Evolutionary conservation across 1,140 invertebrate species (phyloP).

Genomic region (Pectinophora gossypiella): DNA sequence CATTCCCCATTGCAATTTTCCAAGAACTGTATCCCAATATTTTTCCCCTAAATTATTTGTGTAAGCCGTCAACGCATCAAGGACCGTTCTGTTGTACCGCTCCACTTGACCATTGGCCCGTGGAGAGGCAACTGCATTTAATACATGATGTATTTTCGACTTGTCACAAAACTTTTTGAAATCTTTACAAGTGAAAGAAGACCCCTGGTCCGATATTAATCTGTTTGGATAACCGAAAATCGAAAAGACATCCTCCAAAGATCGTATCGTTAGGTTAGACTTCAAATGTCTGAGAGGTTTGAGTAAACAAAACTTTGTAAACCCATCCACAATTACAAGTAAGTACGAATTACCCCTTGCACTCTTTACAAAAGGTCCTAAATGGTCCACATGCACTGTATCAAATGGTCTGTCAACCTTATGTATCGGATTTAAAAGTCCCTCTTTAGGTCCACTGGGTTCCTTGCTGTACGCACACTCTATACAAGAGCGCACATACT

Average conservation of each 20-base stretch:
- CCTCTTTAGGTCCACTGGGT: neutral
- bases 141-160: slow-evolving; percentile 2
- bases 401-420: slow-evolving; percentile 3
- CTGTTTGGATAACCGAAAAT: slow-evolving; percentile 1
- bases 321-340: slow-evolving; percentile 8
- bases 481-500: slow-evolving; percentile 13
- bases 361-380: slow-evolving; percentile 10
- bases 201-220: slow-evolving; percentile 6
- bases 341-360: slow-evolving; percentile 2
- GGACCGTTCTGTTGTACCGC: slow-evolving; percentile 19
- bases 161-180: slow-evolving; percentile 3
- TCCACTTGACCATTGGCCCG: slow-evolving; percentile 35
- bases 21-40: neutral
- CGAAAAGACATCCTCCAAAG: slow-evolving; percentile 1
- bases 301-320: slow-evolving; percentile 8
- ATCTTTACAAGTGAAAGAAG: slow-evolving; percentile 1
- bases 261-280: neutral
- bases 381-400: slow-evolving; percentile 8
- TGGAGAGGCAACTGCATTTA: slow-evolving; percentile 15
- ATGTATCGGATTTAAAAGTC: slow-evolving; percentile 4
- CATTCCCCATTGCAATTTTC: slow-evolving; percentile 1
- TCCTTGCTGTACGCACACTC: slow-evolving; percentile 12
- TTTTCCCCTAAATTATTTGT: neutral
- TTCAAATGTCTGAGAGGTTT: slow-evolving; percentile 4
- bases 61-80: neutral